Base-by-base conservation (phyloP, 2,888 invertebrate species). In the Volucella bombylans region DNA sequence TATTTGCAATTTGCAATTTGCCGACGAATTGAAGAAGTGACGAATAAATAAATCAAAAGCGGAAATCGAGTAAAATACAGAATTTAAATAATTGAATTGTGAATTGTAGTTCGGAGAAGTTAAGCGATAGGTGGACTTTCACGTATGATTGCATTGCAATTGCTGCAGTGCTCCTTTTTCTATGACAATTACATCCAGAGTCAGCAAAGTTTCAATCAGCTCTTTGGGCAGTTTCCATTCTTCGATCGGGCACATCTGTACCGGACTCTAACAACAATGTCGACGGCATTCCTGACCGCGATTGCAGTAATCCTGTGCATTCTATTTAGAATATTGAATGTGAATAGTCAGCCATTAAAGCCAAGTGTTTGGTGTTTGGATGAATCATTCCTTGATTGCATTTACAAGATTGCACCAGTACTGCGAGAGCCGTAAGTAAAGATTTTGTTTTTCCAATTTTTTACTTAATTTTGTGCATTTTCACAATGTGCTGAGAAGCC, bases 231-330 rank as follows among this genome's bases (percentile, higher is more conserved):
- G 45, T 79, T 88, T 55, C 74, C 86, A 18, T 82, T 86, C 12
- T 74, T 88, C 62, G 88, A 89, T 79, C 87, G 88, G 57, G 87
- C 87, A 62, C 87, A 89, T 69, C 69, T 89, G 45, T 72, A 87
- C 49, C 87, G 87, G 45, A 87, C 87, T 55, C 52, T 89, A 71
- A 87, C 87, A 86, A 89, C 88, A 54, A 96, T 96, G 96, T 96
- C 96, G 89, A 96, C 96, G 86, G 96, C 96, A 86, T 93, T 96
- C 87, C 92, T 97, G 88, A 96, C 96, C 85, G 94, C 95, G 80
- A 93, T 96, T 88, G 97, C 96, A 87, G 96, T 97, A 83, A 95
- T 97, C 89, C 93, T 97, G 86, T 96, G 96, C 92, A 94, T 96
- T 89, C 93, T 97, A 87, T 96, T 97, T 91, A 94, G 96, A 91